phyloP scores from a whole-genome alignment of 1,140 invertebrate genomes.

The Diuraphis noxia region DNA sequence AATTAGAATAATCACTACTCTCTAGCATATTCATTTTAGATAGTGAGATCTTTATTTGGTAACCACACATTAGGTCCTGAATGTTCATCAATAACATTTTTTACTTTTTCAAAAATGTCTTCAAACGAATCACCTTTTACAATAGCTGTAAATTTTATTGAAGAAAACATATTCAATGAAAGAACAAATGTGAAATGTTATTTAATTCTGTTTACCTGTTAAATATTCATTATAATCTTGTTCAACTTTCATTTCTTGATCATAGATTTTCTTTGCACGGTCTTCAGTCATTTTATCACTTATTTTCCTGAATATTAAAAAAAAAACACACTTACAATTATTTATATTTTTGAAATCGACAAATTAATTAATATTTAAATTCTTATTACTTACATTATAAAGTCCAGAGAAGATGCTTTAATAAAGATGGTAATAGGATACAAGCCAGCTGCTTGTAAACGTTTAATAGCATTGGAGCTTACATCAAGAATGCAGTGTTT shows the following conservation, averaged over 20 bases:
- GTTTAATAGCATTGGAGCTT: slow-evolving; percentile 98
- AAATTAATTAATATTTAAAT: not conserved
- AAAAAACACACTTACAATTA: not conserved
- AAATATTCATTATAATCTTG: slow-evolving; percentile 99
- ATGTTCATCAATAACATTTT: slow-evolving; percentile 92
- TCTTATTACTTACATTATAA: slow-evolving; percentile 75
- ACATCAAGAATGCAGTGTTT: slow-evolving; percentile 99
- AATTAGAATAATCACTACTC: not conserved
- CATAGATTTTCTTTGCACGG: slow-evolving; percentile 94
- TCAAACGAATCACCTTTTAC: slow-evolving; percentile 96
- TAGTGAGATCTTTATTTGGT: slow-evolving; percentile 63
- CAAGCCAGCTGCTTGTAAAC: slow-evolving; percentile 95
- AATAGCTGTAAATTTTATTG: slow-evolving; percentile 74
- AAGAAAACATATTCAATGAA: not conserved
- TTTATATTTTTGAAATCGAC: not conserved
- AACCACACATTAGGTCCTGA: slow-evolving; percentile 97
- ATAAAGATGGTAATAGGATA: slow-evolving; percentile 98
- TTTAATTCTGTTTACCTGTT: slow-evolving; percentile 63
- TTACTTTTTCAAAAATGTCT: slow-evolving; percentile 94
- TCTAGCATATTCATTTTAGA: not conserved
- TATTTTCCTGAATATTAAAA: slow-evolving; percentile 72
- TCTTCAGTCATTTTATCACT: slow-evolving; percentile 98
- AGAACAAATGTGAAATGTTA: not conserved
- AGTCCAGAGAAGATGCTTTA: slow-evolving; percentile 96
- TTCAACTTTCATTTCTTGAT: slow-evolving; percentile 94